Percentiles rank a stretch among this genome's conserved stretches.
Evolutionary conservation across 2,888 invertebrate species (phyloP).

Genomic region (Perithous albicinctus): DNA sequence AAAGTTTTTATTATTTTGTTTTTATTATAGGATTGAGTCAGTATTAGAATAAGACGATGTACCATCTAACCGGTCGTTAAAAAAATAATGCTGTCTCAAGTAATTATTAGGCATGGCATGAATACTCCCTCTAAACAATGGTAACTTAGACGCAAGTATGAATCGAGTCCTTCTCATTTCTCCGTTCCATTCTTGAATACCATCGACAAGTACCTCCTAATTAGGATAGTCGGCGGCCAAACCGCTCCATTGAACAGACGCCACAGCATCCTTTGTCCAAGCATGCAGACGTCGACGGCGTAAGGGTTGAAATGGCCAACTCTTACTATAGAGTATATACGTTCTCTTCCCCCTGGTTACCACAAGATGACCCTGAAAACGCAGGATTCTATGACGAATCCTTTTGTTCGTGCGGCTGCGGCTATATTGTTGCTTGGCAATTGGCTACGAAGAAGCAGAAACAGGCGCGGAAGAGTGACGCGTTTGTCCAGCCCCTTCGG

Average conservation of each 20-base stretch:
- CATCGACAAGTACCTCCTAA: slow-evolving; percentile 51
- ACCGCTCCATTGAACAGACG: slow-evolving; percentile 40
- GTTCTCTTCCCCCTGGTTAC: background rate
- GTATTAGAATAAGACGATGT: too few relatives aligned
- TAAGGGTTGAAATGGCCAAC: slow-evolving; percentile 60
- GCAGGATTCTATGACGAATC: slow-evolving; percentile 61
- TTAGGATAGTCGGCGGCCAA: slow-evolving; percentile 46
- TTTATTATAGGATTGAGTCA: too few relatives aligned
- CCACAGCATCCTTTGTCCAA: slow-evolving; percentile 43
- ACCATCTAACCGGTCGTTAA: too few relatives aligned
- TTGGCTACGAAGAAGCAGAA: slow-evolving; percentile 55
- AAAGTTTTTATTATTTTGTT: too few relatives aligned
- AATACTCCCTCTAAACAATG: slow-evolving; percentile 31
- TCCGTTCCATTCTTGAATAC: slow-evolving; percentile 22
- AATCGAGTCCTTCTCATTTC: slow-evolving; percentile 22
- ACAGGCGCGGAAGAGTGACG: slow-evolving; percentile 50
- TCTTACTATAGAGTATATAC: background rate
- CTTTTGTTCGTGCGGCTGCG: slow-evolving; percentile 53
- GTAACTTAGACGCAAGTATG: slow-evolving; percentile 10
- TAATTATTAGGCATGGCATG: background rate
- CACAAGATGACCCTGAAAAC: slow-evolving; percentile 57
- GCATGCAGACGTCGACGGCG: slow-evolving; percentile 18
- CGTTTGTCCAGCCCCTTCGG: slow-evolving; percentile 49
- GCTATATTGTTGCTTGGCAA: slow-evolving; percentile 28
- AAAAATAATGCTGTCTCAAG: too few relatives aligned